Conservation (phyloP, 2,888 invertebrate genomes). For the Mesorhabditis spiculigera region DNA sequence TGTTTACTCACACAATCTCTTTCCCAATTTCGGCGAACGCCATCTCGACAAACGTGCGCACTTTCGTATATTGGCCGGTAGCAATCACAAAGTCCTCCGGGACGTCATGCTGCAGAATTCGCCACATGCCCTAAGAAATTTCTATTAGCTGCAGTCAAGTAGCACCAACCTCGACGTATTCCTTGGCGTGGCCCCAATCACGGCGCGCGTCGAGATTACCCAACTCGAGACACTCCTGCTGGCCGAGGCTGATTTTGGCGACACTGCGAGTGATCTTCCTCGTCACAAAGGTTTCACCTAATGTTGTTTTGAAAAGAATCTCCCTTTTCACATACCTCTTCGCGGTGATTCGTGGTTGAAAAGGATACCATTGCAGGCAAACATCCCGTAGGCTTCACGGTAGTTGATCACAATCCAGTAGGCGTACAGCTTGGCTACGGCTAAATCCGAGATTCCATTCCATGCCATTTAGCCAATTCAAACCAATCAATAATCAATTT, state of each 20-base stretch:
- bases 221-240: conserved; percentile 75
- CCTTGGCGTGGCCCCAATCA: conserved; percentile 80
- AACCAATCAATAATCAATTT: conserved; percentile 5
- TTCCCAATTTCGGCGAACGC: conserved; percentile 80
- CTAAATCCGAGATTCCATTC: conserved; percentile 64
- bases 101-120: conserved; percentile 87
- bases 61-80: conserved; percentile 88
- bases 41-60: conserved; percentile 88
- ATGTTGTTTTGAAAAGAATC: conserved; percentile 7
- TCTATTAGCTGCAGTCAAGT: not conserved
- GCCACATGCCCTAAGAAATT: conserved; percentile 89
- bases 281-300: conserved; percentile 93
- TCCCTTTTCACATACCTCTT: conserved; percentile 64
- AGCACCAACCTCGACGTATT: conserved; percentile 60
- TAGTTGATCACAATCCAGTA: conserved; percentile 95
- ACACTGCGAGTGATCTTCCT: conserved; percentile 94
- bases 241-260: conserved; percentile 86
- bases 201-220: conserved; percentile 91
- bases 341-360: conserved; percentile 95
- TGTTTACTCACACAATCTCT: conserved; percentile 66
- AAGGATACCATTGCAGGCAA: conserved; percentile 88
- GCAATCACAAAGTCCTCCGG: conserved; percentile 97
- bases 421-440: conserved; percentile 89
- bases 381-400: conserved; percentile 89
- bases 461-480: not conserved